Evolutionary conservation across 2,888 invertebrate species (phyloP).

Genomic region (Diploptera punctata): DNA sequence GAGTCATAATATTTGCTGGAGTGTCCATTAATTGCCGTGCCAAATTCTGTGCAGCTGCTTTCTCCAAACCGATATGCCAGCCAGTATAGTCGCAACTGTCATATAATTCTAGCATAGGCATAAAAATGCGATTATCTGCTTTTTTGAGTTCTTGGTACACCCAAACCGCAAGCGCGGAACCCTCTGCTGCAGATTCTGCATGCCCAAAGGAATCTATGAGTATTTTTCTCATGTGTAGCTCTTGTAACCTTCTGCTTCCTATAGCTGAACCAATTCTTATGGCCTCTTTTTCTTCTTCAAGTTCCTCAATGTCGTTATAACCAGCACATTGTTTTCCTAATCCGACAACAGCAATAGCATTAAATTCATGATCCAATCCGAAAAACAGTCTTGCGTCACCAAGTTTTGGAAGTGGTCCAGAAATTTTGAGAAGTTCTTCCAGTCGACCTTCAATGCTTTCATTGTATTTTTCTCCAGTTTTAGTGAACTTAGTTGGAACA

Average conservation of each 20-base stretch:
- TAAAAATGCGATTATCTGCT: conserved; percentile 50
- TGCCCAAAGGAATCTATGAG: conserved; percentile 78
- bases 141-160: conserved; percentile 71
- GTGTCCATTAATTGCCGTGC: conserved; percentile 79
- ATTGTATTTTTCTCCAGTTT: not conserved
- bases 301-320: conserved; percentile 70
- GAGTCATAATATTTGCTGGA: conserved; percentile 81
- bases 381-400: conserved; percentile 72
- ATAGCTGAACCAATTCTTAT: conserved; percentile 72
- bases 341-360: conserved; percentile 75
- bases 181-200: conserved; percentile 82
- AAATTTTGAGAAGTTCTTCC: not conserved
- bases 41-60: conserved; percentile 82
- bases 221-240: conserved; percentile 62
- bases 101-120: conserved; percentile 61
- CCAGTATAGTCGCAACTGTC: conserved; percentile 71
- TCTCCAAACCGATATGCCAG: conserved; percentile 74
- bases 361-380: conserved; percentile 68
- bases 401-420: not conserved
- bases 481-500: not conserved
- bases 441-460: not conserved
- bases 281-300: conserved; percentile 77
- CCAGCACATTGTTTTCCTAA: conserved; percentile 72
- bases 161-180: conserved; percentile 72
- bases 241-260: conserved; percentile 64